These are phyloP conservation scores for Acholoe squamosa DNA, from an alignment of 2,888 invertebrate species.

Conservation along the genomic window DNA sequence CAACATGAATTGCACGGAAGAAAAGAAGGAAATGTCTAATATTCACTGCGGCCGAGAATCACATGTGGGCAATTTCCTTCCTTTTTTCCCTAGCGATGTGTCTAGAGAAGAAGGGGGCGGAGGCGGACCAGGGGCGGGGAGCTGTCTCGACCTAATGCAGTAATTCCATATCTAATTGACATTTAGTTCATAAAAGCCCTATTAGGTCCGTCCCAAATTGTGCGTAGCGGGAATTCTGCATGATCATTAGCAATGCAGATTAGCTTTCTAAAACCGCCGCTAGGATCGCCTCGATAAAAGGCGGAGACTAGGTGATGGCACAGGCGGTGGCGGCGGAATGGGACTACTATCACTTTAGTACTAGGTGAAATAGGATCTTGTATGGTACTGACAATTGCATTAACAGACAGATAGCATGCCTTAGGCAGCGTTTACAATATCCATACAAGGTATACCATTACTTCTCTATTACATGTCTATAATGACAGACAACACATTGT, in stretches of 20 bases:
- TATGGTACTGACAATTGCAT: neutral
- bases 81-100: neutral
- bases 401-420: constrained; percentile 6
- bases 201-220: constrained; percentile 32
- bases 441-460: neutral
- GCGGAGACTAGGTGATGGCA: neutral
- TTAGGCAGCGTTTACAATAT: neutral
- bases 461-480: neutral
- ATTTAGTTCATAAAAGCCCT: constrained; percentile 52
- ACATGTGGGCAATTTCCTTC: neutral
- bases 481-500: neutral
- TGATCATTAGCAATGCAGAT: constrained; percentile 43
- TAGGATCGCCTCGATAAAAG: neutral
- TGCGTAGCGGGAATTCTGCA: neutral
- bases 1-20: no score
- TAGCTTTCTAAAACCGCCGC: neutral
- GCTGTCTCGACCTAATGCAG: constrained; percentile 22
- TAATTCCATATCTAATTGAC: constrained; percentile 55
- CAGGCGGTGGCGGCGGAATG: neutral
- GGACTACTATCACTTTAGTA: neutral
- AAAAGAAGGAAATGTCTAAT: no score
- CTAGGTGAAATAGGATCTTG: constrained; percentile 27
- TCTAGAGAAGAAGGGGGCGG: neutral
- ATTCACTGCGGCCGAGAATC: neutral
- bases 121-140: neutral